Percentiles rank a stretch among this genome's conserved stretches.
phyloP scores from a whole-genome alignment of 1,140 invertebrate species.

The Drosophila bifasciata region DNA sequence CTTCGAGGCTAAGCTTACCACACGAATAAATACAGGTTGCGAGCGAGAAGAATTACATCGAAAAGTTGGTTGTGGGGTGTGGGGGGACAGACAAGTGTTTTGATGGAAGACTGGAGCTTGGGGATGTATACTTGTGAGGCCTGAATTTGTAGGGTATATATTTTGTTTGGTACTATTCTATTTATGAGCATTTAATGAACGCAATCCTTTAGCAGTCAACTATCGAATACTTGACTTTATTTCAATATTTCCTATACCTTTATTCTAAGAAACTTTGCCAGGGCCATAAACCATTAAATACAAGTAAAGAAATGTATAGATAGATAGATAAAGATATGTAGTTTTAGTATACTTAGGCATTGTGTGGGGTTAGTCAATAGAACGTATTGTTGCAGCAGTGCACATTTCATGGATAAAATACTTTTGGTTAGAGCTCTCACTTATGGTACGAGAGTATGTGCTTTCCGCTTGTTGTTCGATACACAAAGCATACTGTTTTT shows the following conservation, averaged over 20 bases:
- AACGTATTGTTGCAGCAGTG: constrained; percentile 38
- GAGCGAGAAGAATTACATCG: constrained; percentile 80
- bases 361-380: constrained; percentile 37
- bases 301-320: not conserved
- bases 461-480: constrained; percentile 30
- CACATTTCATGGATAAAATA: constrained; percentile 41
- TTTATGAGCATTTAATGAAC: not conserved
- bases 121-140: constrained; percentile 19
- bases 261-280: constrained; percentile 74
- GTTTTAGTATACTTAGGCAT: constrained; percentile 38
- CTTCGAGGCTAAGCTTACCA: constrained; percentile 60
- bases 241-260: not conserved
- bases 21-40: constrained; percentile 74
- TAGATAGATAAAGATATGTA: constrained; percentile 5
- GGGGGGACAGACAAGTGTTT: constrained; percentile 1
- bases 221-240: too few species aligned
- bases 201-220: too few species aligned
- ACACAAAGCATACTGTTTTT: constrained; percentile 27
- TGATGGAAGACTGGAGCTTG: constrained; percentile 74
- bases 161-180: not conserved
- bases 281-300: constrained; percentile 54
- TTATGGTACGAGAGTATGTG: constrained; percentile 38
- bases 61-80: constrained; percentile 40
- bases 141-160: constrained; percentile 43
- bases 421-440: constrained; percentile 27